Base-by-base conservation (phyloP, 2,888 invertebrate genomes). In the Aethes cnicana region DNA sequence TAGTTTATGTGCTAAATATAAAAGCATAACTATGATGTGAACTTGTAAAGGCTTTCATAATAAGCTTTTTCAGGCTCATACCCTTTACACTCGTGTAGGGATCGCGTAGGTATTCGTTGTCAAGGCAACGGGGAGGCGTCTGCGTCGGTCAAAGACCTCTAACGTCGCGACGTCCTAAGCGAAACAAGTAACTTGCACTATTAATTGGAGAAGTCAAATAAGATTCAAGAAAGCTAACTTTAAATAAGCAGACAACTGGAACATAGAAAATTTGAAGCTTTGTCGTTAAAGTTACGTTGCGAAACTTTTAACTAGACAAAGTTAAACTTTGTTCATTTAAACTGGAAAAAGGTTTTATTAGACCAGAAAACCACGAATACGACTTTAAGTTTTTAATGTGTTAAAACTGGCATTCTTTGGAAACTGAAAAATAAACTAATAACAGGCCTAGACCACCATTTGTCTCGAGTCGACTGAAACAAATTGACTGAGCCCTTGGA, bases 61-160 rank as follows among this genome's bases (percentile, higher is more conserved):
- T 72, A 74, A 69, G 70, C 69, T 72, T 75, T 77, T 77, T 74
- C 68, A 75, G 14, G 30, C 58, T 46, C 53, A 41, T 59, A 66
- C 62, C 66, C 65, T 65, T 66, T 60, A 66, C 62, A 69, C 64
- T 65, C 68, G 69, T 73, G 69, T 67, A 67, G 63, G 62, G 59
- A 56, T 62, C 70, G 67, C 69, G 69, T 74, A 81, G 73, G 73
- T 79, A 79, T 73, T 62, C 73, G 83, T 87, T 72, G 73, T 76
- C 66, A 81, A 81, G 70, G 78, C 67, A 72, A 83, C 84, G 65
- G 66, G 63, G 76, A 69, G 75, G 79, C 78, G 77, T 78, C 52
- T 39, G 42, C 35, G 39, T 30, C 81, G 86, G 85, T 82, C 86
- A 79, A 77, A 76, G 85, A 86, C 84, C 88, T 77, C 74, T 63